phyloP scores from a whole-genome alignment of 1,140 invertebrate species.

The Drosophila littoralis region DNA sequence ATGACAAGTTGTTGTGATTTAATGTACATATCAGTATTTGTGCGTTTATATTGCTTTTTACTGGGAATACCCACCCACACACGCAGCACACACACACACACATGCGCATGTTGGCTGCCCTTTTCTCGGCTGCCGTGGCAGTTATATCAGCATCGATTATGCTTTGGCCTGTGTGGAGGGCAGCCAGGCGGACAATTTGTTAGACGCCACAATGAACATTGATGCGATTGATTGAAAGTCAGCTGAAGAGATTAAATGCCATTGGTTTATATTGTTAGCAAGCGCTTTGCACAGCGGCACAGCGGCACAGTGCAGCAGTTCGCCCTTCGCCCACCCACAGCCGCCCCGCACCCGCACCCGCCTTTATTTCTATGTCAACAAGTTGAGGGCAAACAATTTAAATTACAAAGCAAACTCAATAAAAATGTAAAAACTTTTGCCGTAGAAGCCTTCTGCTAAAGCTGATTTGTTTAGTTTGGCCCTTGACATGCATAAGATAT shows the following conservation, averaged over 20 bases:
- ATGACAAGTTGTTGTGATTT: constrained; percentile 65
- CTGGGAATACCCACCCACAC: constrained; percentile 14
- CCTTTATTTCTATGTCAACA: constrained; percentile 57
- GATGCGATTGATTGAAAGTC: constrained; percentile 81
- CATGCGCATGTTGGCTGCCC: constrained; percentile 1
- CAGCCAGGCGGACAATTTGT: constrained; percentile 70
- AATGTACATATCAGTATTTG: constrained; percentile 59
- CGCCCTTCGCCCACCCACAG: no score
- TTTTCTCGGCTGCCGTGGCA: constrained; percentile 30
- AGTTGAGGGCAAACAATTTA: constrained; percentile 76
- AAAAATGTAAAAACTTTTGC: constrained; percentile 76
- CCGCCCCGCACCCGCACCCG: no score
- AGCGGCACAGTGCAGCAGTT: no score
- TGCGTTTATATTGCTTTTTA: constrained; percentile 56
- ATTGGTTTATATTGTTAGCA: constrained; percentile 63
- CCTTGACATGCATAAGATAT: constrained; percentile 79
- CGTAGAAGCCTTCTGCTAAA: constrained; percentile 13
- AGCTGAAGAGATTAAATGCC: constrained; percentile 69
- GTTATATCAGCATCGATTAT: constrained; percentile 67
- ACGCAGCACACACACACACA: constrained; percentile 9
- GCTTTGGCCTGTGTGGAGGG: constrained; percentile 36
- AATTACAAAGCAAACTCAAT: constrained; percentile 82
- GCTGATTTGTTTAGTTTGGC: constrained; percentile 65
- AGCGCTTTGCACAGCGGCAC: background rate
- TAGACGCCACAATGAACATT: constrained; percentile 78